Base-by-base conservation (phyloP, 1,140 invertebrate species). In the Psix sp. region DNA sequence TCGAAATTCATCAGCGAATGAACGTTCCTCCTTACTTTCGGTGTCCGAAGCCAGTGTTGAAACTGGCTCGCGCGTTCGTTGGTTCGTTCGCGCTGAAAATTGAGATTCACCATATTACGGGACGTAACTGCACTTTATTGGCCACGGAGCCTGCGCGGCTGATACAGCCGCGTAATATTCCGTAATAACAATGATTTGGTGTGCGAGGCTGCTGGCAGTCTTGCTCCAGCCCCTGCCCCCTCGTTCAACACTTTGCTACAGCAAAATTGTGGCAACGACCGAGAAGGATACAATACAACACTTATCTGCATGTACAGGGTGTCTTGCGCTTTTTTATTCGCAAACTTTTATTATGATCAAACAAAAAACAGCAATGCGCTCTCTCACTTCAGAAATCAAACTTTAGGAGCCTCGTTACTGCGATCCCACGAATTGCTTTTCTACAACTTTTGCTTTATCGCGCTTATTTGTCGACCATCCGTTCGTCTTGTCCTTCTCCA, bases 121-220 rank as follows among this genome's bases (percentile, higher is more conserved):
- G 77, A 80, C 78, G 77, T 82, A 84, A 85, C 84, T 84, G 74
- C 84, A 85, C 82, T 86, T 86, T 85, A 86, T 86, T 83, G 80
- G 82, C 82, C 66, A 80, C 79, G 77, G 78, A 86, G 82, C 76
- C 79, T 84, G 79, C 78, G 76, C 79, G 77, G 77, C 80, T 85
- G 83, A 84, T 84, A 84, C 80, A 84, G 81, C 81, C 78, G 80
- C 79, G 84, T 84, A 85, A 85, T 85, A 86, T 86, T 86, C 82
- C 72, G 83, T 85, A 84, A 84, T 86, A 86, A 86, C 84, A 84
- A 85, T 86, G 84, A 85, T 86, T 86, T 86, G 83, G 81, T 83
- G 78, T 80, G 83, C 77, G 76, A 73, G 56, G 77, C 80, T 79
- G 74, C 78, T 73, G 78, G 77, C 72, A 80, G 80, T 77, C 79